Evolutionary conservation across 2,888 invertebrate species (phyloP).

Genomic region (Apantesis nais): DNA sequence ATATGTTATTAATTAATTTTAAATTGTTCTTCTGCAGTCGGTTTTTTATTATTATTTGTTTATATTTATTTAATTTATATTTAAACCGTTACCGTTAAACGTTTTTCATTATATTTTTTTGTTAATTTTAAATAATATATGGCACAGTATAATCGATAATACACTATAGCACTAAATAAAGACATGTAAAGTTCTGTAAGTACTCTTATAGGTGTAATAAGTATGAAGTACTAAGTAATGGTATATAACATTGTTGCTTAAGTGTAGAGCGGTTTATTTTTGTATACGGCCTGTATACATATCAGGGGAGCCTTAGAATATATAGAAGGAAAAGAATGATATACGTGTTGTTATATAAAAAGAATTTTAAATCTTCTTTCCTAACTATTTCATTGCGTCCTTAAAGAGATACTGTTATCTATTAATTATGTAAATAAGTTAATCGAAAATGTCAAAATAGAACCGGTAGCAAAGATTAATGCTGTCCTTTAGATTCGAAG

Average conservation of each 20-base stretch:
- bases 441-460: too few species aligned
- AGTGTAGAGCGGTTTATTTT: constrained; percentile 81
- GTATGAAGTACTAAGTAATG: constrained; percentile 33
- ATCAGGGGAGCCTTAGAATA: constrained; percentile 79
- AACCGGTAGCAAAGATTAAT: background rate
- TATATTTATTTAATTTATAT: too few species aligned
- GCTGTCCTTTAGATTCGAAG: background rate
- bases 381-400: constrained; percentile 38
- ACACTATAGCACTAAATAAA: constrained; percentile 20
- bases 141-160: constrained; percentile 9
- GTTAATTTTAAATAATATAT: background rate
- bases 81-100: too few species aligned
- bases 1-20: too few species aligned
- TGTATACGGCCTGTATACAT: constrained; percentile 80
- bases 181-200: constrained; percentile 6
- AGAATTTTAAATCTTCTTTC: constrained; percentile 46
- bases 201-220: constrained; percentile 1
- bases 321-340: constrained; percentile 44
- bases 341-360: constrained; percentile 46
- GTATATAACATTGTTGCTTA: constrained; percentile 64
- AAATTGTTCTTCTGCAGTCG: too few species aligned
- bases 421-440: too few species aligned
- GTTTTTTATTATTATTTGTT: too few species aligned
- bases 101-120: too few species aligned
- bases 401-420: constrained; percentile 9